Percentiles rank a stretch among this genome's conserved stretches.
Evolutionary conservation across 1,140 invertebrate species (phyloP).

Genomic region (Belonocnema kinseyi): DNA sequence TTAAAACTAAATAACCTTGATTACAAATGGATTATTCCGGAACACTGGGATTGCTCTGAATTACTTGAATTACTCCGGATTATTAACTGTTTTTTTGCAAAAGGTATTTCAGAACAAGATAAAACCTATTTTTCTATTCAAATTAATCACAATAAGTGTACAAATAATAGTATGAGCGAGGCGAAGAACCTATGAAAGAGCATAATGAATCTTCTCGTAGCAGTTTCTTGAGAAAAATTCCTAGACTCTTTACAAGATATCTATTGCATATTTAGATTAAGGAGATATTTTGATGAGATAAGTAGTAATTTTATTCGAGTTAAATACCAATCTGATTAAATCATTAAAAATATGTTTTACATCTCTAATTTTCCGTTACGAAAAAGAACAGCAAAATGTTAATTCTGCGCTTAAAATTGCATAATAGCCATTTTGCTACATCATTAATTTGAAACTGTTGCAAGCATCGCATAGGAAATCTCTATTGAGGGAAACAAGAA

Average conservation of each 20-base stretch:
- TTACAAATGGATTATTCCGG: too few relatives aligned
- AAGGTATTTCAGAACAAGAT: too few relatives aligned
- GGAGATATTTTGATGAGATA: constrained; percentile 12
- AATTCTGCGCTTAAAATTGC: not conserved
- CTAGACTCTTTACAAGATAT: not conserved
- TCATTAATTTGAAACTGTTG: not conserved
- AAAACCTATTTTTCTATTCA: too few relatives aligned
- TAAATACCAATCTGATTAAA: not conserved
- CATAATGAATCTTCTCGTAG: too few relatives aligned
- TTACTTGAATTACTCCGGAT: too few relatives aligned
- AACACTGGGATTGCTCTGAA: too few relatives aligned
- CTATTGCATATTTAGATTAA: not conserved
- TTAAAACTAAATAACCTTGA: too few relatives aligned
- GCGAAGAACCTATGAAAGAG: too few relatives aligned
- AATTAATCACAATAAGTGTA: too few relatives aligned
- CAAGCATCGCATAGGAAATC: not conserved
- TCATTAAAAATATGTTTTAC: not conserved
- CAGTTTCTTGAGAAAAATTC: too few relatives aligned
- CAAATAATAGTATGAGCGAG: too few relatives aligned
- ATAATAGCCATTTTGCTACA: not conserved
- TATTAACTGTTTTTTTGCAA: too few relatives aligned
- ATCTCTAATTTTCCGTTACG: not conserved
- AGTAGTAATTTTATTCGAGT: not conserved
- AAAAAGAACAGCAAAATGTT: not conserved
- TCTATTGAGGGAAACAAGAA: not conserved